phyloP scores from a whole-genome alignment of 2,113 vertebrate genomes.

The Urocolius indicus region DNA sequence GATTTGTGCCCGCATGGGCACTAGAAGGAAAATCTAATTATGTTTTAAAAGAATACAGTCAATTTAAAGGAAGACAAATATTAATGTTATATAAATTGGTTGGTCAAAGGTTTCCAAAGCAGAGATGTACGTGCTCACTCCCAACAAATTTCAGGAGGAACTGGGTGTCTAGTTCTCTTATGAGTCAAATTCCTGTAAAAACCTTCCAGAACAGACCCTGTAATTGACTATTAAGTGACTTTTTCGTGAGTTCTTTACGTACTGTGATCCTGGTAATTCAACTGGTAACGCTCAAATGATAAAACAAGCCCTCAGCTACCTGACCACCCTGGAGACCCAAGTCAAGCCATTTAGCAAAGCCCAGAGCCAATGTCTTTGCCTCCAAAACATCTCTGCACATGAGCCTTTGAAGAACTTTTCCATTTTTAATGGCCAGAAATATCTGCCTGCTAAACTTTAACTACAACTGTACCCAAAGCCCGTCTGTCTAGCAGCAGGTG shows the following conservation, averaged over 20 bases:
- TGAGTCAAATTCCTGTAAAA: neutral
- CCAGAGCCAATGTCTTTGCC: neutral
- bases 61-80: conserved; percentile 33
- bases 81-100: conserved; percentile 17
- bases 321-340: neutral
- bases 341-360: neutral
- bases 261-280: neutral
- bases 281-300: neutral
- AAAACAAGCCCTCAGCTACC: neutral
- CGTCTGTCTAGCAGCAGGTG: conserved; percentile 78
- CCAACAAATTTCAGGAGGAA: neutral
- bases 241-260: neutral
- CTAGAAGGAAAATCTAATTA: conserved; percentile 21
- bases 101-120: conserved; percentile 13
- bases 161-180: neutral
- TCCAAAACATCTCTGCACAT: neutral
- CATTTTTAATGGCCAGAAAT: conserved; percentile 71
- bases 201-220: neutral
- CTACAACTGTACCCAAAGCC: conserved; percentile 63
- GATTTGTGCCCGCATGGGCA: neutral
- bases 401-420: conserved; percentile 61
- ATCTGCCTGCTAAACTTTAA: conserved; percentile 73
- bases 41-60: conserved; percentile 30
- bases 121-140: neutral
- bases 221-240: neutral